Evolutionary conservation across 1,140 invertebrate genomes (phyloP), one percentile per base, ranked within the genome.

Genomic region (Trachymyrmex cornetzi): DNA sequence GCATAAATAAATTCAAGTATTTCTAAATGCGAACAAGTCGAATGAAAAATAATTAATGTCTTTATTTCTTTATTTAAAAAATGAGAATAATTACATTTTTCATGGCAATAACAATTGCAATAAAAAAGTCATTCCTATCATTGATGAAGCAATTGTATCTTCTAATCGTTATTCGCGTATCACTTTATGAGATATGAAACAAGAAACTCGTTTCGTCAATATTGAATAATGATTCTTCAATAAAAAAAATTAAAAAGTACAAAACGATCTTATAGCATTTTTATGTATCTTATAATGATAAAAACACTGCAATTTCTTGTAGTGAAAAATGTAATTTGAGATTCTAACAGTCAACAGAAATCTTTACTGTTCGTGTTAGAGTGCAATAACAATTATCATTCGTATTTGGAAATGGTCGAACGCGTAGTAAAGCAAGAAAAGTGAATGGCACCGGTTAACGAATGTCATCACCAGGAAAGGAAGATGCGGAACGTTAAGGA

Each of bases 381-480:
- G 55, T 50, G 80, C 38, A 84, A 84, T 84, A 84, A 84, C 69
- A 75, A 61, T 84, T 84, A 84, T 75, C 55, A 24, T 59, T 61
- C 53, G 24, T 53, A 84, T 64, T 84, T 75, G 24, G 38, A 84
- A 84, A 44, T 34, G 55, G 69, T 50, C 55, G 55, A 75, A 61
- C 48, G 55, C 48, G 38, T 75, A 48, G 84, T 66, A 74, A 63
- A 59, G 57, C 55, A 72, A 57, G 55, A 64, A 72, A 81, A 81
- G 63, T 57, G 85, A 90, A 79, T 82, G 89, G 87, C 87, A 89
- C 7, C 81, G 74, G 79, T 61, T 87, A 89, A 89, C 72, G 67
- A 79, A 87, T 89, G 48, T 87, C 85, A 87, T 69, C 57, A 88
- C 63, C 67, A 19, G 67, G 7, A 44, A 24, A 84, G 89, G 86